phyloP scores from a whole-genome alignment of 2,888 invertebrate genomes.

The Gonocerus acuteangulatus region DNA sequence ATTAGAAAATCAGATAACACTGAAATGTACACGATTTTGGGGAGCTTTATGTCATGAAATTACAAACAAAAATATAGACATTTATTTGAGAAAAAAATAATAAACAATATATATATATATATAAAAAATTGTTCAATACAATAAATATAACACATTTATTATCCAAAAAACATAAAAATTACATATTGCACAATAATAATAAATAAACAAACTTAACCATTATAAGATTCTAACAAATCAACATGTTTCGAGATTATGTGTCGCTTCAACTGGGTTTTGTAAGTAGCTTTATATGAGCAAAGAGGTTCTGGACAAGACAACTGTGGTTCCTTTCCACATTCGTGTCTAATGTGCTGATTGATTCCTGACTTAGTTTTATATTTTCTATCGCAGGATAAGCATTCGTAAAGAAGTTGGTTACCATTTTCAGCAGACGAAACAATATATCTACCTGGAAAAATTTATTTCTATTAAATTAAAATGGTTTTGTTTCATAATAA shows the following conservation, averaged over 20 bases:
- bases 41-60: no score
- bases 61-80: no score
- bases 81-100: no score
- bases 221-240: neutral
- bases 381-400: neutral
- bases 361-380: neutral
- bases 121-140: no score
- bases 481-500: no score
- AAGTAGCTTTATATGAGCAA: conserved; percentile 1
- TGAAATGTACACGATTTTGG: no score
- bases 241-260: neutral
- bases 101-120: no score
- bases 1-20: no score
- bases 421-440: neutral
- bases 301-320: neutral
- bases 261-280: neutral
- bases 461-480: neutral
- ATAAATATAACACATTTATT: no score
- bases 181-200: no score
- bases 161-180: no score
- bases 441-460: neutral
- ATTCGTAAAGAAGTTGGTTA: neutral
- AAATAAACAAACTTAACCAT: no score
- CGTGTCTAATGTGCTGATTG: neutral
- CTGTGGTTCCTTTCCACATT: conserved; percentile 8